Percentiles rank a stretch among this genome's conserved stretches.
Conservation (phyloP, 2,888 invertebrate species). For the Eurytoma californica region DNA sequence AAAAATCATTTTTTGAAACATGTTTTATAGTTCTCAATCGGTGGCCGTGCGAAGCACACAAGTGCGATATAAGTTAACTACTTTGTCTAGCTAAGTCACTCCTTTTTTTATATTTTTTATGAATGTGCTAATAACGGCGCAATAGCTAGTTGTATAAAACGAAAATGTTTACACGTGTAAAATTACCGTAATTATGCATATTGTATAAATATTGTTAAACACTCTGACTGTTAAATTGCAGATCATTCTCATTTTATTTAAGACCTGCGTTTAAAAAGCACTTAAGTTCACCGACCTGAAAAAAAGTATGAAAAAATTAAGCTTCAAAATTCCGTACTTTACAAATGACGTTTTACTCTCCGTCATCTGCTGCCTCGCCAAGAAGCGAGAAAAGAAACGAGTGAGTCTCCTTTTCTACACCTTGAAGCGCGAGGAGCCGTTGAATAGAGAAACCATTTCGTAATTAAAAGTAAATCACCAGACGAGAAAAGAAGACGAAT, state of each 20-base stretch:
- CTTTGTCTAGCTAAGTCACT: too few species aligned
- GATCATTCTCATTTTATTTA: neutral
- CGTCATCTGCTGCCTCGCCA: neutral
- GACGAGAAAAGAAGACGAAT: slow-evolving; percentile 6
- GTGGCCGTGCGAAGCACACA: too few species aligned
- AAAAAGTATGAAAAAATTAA: slow-evolving; percentile 16
- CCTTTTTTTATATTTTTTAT: too few species aligned
- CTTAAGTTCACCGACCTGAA: neutral
- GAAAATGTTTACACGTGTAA: too few species aligned
- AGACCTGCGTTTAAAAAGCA: neutral
- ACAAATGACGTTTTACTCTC: neutral
- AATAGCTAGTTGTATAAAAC: too few species aligned
- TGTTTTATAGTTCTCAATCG: too few species aligned
- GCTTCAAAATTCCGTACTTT: neutral
- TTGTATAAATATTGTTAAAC: too few species aligned
- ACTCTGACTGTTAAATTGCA: neutral
- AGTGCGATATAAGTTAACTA: too few species aligned
- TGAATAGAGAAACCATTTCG: slow-evolving; percentile 39
- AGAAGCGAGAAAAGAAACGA: neutral
- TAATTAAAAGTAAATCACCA: slow-evolving; percentile 51
- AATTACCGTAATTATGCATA: too few species aligned
- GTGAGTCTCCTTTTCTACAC: slow-evolving; percentile 8
- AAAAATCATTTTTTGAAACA: too few species aligned
- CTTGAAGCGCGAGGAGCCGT: slow-evolving; percentile 9
- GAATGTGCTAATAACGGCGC: too few species aligned